A percentile compares a stretch with the other conserved stretches of the same genome.
These are phyloP conservation scores for Brachyopa scutellaris DNA, from an alignment of 2,888 invertebrate species.

Conservation along the genomic window DNA sequence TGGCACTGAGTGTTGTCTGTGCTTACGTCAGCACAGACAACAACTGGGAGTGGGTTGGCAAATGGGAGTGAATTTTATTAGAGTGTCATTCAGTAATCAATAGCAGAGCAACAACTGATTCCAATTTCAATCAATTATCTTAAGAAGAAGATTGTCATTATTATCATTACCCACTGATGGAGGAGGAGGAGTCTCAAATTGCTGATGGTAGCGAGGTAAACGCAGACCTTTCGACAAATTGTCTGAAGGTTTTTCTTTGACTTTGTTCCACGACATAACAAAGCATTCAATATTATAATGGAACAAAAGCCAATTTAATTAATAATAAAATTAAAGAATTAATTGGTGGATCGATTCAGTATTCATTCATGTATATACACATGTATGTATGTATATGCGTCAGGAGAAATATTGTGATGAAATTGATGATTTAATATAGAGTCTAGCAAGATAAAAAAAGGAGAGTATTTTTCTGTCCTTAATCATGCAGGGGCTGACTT, in stretches of 20 bases:
- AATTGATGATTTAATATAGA: too few species aligned
- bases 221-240: neutral
- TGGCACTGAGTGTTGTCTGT: slow-evolving; percentile 35
- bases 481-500: too few species aligned
- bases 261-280: neutral
- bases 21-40: slow-evolving; percentile 35
- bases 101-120: slow-evolving; percentile 24
- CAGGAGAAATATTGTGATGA: too few species aligned
- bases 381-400: too few species aligned
- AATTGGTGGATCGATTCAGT: too few species aligned
- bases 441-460: too few species aligned
- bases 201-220: neutral
- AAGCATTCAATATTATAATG: neutral
- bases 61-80: slow-evolving; percentile 60
- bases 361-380: too few species aligned
- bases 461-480: too few species aligned
- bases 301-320: neutral
- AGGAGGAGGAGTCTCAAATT: too few species aligned
- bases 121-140: slow-evolving; percentile 47
- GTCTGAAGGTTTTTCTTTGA: neutral
- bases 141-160: slow-evolving; percentile 22
- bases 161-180: too few species aligned
- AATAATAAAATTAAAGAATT: neutral
- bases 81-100: slow-evolving; percentile 55
- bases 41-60: slow-evolving; percentile 11